Conservation (phyloP, 2,113 vertebrate species). For the Girardinichthys multiradiatus region DNA sequence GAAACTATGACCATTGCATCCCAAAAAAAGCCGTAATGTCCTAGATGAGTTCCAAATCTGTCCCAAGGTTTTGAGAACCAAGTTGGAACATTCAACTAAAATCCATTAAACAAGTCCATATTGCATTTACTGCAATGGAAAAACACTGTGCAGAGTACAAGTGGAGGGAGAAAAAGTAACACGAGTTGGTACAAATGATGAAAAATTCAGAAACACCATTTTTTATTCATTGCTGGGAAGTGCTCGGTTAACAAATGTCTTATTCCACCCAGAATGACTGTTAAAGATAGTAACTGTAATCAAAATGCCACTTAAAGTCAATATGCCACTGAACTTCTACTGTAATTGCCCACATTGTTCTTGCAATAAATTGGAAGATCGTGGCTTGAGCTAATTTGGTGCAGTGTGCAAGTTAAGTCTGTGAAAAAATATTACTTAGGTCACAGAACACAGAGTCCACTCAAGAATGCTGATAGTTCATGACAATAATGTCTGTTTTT, state of each 20-base stretch:
- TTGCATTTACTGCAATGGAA: slow-evolving; percentile 2
- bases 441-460: slow-evolving; percentile 30
- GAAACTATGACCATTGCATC: too few relatives aligned
- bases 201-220: background rate
- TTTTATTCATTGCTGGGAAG: background rate
- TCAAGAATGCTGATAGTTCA: slow-evolving; percentile 60
- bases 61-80: too few relatives aligned
- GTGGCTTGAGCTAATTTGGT: background rate
- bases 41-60: too few relatives aligned
- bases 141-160: slow-evolving; percentile 25
- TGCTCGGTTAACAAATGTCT: background rate
- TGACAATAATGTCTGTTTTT: slow-evolving; percentile 56
- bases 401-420: slow-evolving; percentile 5
- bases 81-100: slow-evolving; percentile 14
- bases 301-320: slow-evolving; percentile 2
- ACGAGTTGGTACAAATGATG: slow-evolving; percentile 3
- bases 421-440: slow-evolving; percentile 12
- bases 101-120: slow-evolving; percentile 23
- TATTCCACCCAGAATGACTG: slow-evolving; percentile 3
- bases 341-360: slow-evolving; percentile 16
- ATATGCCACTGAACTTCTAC: background rate
- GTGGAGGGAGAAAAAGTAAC: slow-evolving; percentile 22
- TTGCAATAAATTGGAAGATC: slow-evolving; percentile 29
- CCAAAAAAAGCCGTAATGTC: too few relatives aligned
- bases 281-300: slow-evolving; percentile 16